Evolutionary conservation across 2,797 vertebrate genomes (phyloP).

Genomic region (Remorina albescens): DNA sequence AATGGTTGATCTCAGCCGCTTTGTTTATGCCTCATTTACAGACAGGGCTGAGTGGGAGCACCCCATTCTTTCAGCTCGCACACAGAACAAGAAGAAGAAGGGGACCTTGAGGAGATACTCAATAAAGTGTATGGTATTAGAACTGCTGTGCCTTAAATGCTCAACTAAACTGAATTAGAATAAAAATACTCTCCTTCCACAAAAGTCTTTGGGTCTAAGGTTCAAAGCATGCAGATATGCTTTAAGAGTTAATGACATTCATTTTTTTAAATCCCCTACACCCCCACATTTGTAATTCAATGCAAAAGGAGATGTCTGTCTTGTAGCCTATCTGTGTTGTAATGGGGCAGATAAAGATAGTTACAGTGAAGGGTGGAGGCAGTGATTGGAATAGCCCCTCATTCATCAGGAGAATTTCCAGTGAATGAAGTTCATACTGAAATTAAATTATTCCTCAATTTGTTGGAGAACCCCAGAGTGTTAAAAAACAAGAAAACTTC

Average conservation of each 20-base stretch:
- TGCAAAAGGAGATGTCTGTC: slow-evolving; percentile 28
- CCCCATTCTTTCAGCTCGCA: not conserved
- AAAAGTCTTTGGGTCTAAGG: slow-evolving; percentile 11
- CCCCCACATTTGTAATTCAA: not conserved
- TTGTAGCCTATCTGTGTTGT: not conserved
- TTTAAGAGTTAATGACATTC: slow-evolving; percentile 20
- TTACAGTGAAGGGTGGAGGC: slow-evolving; percentile 3
- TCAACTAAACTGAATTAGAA: slow-evolving; percentile 54
- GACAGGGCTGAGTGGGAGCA: too few relatives aligned
- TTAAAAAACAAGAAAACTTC: slow-evolving; percentile 1
- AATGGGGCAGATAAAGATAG: slow-evolving; percentile 1
- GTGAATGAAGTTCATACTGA: slow-evolving; percentile 1
- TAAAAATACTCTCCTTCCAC: slow-evolving; percentile 26
- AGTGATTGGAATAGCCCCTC: slow-evolving; percentile 3
- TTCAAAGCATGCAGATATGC: slow-evolving; percentile 26
- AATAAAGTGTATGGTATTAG: not conserved
- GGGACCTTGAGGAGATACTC: not conserved
- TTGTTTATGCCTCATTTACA: not conserved
- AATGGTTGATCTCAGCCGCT: too few relatives aligned
- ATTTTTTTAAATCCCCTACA: not conserved
- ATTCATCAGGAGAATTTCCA: slow-evolving; percentile 12
- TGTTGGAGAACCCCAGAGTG: slow-evolving; percentile 8
- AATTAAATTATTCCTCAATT: slow-evolving; percentile 29
- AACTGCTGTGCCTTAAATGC: slow-evolving; percentile 17
- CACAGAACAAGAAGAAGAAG: not conserved